These are phyloP conservation scores for Caenorhabditis sulstoni DNA, from an alignment of 2,888 invertebrate genomes.

Conservation along the genomic window DNA sequence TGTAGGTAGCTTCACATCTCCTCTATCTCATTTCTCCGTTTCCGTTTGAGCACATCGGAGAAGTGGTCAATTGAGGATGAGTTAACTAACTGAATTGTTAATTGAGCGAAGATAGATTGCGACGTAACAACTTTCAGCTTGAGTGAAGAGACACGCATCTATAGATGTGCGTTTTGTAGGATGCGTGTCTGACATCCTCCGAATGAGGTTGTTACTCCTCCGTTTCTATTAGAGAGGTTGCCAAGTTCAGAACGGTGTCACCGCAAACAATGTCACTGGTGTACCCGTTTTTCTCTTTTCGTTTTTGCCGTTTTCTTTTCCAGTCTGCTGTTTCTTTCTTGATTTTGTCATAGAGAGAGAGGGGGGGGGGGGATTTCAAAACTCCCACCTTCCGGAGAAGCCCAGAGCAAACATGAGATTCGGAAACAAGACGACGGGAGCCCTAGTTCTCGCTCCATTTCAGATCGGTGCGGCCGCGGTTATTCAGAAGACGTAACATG, in stretches of 20 bases:
- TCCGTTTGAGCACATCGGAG: constrained; percentile 10
- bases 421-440: constrained; percentile 27
- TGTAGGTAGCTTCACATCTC: too few species aligned
- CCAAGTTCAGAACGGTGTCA: constrained; percentile 30
- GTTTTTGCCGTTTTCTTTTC: neutral
- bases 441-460: constrained; percentile 54
- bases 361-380: constrained; percentile 3
- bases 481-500: constrained; percentile 54
- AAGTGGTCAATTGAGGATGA: constrained; percentile 32
- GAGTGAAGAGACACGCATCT: constrained; percentile 33
- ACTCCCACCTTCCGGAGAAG: constrained; percentile 42
- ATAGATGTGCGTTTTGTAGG: constrained; percentile 27
- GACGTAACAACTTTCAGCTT: constrained; percentile 49
- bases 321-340: neutral
- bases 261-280: neutral
- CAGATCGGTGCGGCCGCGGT: constrained; percentile 44
- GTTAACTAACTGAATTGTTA: constrained; percentile 45
- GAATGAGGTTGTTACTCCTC: constrained; percentile 32
- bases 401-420: constrained; percentile 38
- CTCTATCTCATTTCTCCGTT: neutral
- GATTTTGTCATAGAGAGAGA: too few species aligned
- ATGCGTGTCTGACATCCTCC: constrained; percentile 19
- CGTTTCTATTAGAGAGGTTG: constrained; percentile 25
- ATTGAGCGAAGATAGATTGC: constrained; percentile 47
- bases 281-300: neutral